These are phyloP conservation scores for Bathynomus jamesi DNA, from an alignment of 1,140 invertebrate species.

Conservation along the genomic window DNA sequence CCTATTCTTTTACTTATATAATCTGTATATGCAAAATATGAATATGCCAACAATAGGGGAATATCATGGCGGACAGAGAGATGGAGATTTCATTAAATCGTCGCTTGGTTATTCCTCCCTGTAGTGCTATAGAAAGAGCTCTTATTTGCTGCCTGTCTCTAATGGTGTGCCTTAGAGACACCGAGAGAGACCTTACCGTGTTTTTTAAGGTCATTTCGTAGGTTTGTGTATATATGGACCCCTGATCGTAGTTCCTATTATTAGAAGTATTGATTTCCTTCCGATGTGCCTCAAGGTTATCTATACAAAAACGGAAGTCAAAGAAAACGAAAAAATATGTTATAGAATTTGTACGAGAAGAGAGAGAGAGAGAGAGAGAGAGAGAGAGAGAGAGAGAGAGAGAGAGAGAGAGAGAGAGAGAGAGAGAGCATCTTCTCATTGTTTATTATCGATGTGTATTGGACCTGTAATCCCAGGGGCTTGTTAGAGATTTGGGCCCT, in stretches of 20 bases:
- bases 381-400: too few species aligned
- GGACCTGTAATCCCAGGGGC: too few species aligned
- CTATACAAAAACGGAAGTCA: too few species aligned
- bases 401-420: too few species aligned
- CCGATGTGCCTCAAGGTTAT: not conserved
- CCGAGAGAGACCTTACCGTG: not conserved
- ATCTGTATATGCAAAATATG: not conserved
- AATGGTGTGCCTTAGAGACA: not conserved
- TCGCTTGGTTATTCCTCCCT: not conserved
- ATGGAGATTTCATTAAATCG: slow-evolving; percentile 1
- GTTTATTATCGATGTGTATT: not conserved
- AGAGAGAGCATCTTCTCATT: not conserved
- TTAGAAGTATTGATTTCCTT: not conserved
- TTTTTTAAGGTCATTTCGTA: not conserved
- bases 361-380: too few species aligned
- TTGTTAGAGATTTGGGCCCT: too few species aligned
- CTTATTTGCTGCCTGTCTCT: not conserved
- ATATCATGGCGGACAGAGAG: not conserved
- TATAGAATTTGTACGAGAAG: too few species aligned
- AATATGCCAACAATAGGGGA: not conserved
- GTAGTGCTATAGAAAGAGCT: not conserved
- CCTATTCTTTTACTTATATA: not conserved
- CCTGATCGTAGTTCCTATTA: not conserved
- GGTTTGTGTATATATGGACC: not conserved
- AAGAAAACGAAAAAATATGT: too few species aligned